Evolutionary conservation across 2,797 vertebrate species (phyloP).

Genomic region (Pteropus rufus): DNA sequence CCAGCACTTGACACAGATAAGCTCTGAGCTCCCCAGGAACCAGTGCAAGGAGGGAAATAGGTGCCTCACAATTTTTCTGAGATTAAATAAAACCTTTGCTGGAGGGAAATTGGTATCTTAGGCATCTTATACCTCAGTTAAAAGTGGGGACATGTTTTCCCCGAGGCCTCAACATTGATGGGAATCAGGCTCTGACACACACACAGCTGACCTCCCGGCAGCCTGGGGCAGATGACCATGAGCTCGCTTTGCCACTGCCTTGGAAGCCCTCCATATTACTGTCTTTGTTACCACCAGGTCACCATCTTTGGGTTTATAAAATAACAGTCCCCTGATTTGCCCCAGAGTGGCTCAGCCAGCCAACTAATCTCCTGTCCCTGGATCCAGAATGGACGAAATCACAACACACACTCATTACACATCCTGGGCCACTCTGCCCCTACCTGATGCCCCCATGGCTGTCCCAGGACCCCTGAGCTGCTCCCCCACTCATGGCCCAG

Average conservation of each 20-base stretch:
- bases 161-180: background rate
- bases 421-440: background rate
- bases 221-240: accelerated
- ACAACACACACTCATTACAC: background rate
- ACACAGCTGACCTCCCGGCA: background rate
- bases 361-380: background rate
- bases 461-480: background rate
- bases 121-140: background rate
- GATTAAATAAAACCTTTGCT: background rate
- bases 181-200: background rate
- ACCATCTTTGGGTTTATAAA: background rate
- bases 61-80: background rate
- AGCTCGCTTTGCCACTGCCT: background rate
- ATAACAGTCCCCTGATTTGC: background rate
- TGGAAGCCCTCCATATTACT: accelerated
- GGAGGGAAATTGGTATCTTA: background rate
- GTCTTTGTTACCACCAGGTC: background rate
- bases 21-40: background rate
- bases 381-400: background rate
- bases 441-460: background rate
- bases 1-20: background rate
- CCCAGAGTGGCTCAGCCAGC: background rate
- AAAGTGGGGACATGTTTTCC: background rate
- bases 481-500: background rate
- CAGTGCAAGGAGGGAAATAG: background rate